Evolutionary conservation across 2,113 vertebrate genomes (phyloP), one percentile per base, ranked within the genome.

Genomic region (Zosterops hypoxanthus): DNA sequence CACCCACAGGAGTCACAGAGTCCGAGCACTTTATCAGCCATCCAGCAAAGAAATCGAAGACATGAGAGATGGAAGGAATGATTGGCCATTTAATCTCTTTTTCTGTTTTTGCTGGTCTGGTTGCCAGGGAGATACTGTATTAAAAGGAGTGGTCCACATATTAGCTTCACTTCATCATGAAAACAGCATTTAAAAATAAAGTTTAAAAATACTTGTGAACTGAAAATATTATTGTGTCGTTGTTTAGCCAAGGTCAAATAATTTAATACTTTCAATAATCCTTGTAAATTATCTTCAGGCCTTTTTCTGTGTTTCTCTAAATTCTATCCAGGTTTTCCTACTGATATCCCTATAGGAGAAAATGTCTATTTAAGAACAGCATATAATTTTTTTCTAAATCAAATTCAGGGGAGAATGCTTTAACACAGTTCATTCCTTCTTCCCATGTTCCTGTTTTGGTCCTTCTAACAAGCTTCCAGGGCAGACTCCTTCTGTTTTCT

Each of bases 111-210:
- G 44, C 92, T 95, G 61, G 20, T 94, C 57, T 82, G 55, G 57
- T 95, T 89, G 17, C 78, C 73, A 72, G 53, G 83, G 86, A 79
- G 81, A 95, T 75, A 72, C 31, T 96, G 77, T 92, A 79, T 94
- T 79, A 84, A 96, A 95, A 96, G 92, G 95, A 95, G 94, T 33
- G 69, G 95, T 83, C 69, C 73, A 56, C 89, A 57, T 72, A 76
- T 11, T 91, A 65, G 1, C 83, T 95, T 83, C 60, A 24, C 60
- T 93, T 94, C 65, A n/a, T 59, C 14, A 4, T 92, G 83, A 92
- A 95, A 96, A 89, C 65, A 94, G 25, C 31, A 84, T 92, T 95
- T 95, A 95, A 96, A 95, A 95, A 95, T 88, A 82, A 90, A 84
- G 73, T 89, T 94, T 89, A 91, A 97, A 96, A 96, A 91, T 89